phyloP scores from a whole-genome alignment of 2,888 invertebrate species.

The Chloromyia formosa region DNA sequence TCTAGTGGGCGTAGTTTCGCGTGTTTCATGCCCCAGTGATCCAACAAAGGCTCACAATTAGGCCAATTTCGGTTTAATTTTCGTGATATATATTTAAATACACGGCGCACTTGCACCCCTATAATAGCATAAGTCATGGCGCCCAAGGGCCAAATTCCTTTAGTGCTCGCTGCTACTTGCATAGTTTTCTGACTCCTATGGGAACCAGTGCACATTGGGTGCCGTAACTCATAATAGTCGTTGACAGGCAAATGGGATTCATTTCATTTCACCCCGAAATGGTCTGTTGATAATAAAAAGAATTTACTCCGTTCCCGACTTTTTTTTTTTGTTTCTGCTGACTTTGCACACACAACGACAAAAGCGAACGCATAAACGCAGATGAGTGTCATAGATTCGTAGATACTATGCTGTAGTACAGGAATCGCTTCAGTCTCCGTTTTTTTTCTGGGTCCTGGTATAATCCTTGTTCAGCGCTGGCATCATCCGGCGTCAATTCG shows the following conservation, averaged over 20 bases:
- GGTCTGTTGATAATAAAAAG: slow-evolving; percentile 37
- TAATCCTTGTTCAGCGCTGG: slow-evolving; percentile 18
- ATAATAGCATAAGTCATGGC: slow-evolving; percentile 12
- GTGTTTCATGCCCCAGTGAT: slow-evolving; percentile 36
- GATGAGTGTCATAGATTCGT: slow-evolving; percentile 26
- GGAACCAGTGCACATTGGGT: slow-evolving; percentile 2
- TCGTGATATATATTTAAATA: slow-evolving; percentile 28
- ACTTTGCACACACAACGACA: slow-evolving; percentile 12
- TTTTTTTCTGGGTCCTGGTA: slow-evolving; percentile 12
- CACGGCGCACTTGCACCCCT: slow-evolving; percentile 10
- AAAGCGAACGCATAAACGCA: slow-evolving; percentile 28
- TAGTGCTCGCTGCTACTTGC: neutral
- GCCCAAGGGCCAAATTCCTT: neutral
- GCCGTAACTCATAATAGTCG: slow-evolving; percentile 37
- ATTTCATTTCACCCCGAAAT: slow-evolving; percentile 37
- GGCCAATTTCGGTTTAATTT: slow-evolving; percentile 41
- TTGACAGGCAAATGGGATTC: slow-evolving; percentile 38
- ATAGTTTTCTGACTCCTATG: neutral
- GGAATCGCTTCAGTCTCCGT: neutral
- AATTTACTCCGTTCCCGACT: slow-evolving; percentile 25
- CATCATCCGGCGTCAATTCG: slow-evolving; percentile 26
- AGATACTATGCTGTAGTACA: neutral
- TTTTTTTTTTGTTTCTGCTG: slow-evolving; percentile 26
- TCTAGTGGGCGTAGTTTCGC: slow-evolving; percentile 22
- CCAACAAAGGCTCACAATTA: slow-evolving; percentile 39